A percentile compares a stretch with the other conserved stretches of the same genome.
Conservation (phyloP, 2,113 vertebrate genomes). For the Merops nubicus region DNA sequence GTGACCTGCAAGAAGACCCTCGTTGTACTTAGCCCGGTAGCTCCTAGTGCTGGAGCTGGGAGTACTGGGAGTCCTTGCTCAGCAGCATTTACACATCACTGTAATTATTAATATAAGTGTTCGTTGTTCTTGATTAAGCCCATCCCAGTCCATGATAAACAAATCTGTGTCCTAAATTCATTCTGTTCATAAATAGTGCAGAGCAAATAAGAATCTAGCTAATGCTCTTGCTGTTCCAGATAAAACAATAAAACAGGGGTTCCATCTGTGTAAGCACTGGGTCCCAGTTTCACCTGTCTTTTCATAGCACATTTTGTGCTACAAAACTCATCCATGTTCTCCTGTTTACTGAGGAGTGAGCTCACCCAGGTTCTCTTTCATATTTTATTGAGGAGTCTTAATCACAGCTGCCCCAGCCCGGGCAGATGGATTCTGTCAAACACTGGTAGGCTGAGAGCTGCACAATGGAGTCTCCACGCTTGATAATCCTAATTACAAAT, state of each 20-base stretch:
- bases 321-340: not conserved
- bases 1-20: accelerated
- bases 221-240: not conserved
- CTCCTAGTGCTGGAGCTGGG: too few species aligned
- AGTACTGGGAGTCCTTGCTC: not conserved
- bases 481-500: not conserved
- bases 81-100: accelerated
- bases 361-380: not conserved
- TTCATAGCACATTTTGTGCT: not conserved
- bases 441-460: not conserved
- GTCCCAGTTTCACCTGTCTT: not conserved
- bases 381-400: too few species aligned
- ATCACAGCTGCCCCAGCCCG: not conserved
- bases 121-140: not conserved
- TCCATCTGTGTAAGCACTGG: accelerated
- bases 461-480: accelerated
- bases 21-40: accelerated
- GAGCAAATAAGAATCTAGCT: not conserved
- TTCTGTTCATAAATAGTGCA: not conserved
- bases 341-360: accelerated
- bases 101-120: not conserved
- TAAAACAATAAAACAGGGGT: not conserved
- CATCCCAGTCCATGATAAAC: not conserved
- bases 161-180: accelerated
- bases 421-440: not conserved